phyloP scores from a whole-genome alignment of 1,140 invertebrate species.

The Caenorhabditis brenneri region DNA sequence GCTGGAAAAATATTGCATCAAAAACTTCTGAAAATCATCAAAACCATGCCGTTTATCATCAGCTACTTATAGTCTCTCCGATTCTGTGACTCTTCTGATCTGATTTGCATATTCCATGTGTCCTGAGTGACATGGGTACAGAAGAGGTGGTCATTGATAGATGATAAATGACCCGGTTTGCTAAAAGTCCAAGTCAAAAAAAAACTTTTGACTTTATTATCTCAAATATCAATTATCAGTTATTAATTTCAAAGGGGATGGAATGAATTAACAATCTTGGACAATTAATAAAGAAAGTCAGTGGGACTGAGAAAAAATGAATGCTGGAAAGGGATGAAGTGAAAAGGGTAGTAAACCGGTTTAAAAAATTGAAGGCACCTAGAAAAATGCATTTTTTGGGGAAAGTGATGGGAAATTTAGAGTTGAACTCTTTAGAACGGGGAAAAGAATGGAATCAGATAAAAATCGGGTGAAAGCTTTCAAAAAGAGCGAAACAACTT shows the following conservation, averaged over 20 bases:
- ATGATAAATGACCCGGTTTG: background rate
- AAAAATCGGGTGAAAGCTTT: background rate
- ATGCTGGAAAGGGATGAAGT: background rate
- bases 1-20: no score
- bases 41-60: no score
- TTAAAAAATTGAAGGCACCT: background rate
- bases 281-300: conserved; percentile 21
- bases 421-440: background rate
- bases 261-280: conserved; percentile 14
- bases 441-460: background rate
- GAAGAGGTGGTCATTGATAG: background rate
- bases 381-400: background rate
- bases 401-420: background rate
- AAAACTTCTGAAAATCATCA: background rate
- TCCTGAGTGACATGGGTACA: no score
- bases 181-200: no score
- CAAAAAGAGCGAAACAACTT: background rate
- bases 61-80: background rate
- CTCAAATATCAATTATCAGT: conserved; percentile 34
- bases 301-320: no score
- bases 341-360: background rate
- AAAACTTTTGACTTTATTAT: background rate
- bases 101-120: conserved; percentile 7
- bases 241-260: background rate
- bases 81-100: background rate